Percentiles rank a stretch among this genome's conserved stretches.
phyloP scores from a whole-genome alignment of 2,888 invertebrate genomes.

The Gari tellinella region DNA sequence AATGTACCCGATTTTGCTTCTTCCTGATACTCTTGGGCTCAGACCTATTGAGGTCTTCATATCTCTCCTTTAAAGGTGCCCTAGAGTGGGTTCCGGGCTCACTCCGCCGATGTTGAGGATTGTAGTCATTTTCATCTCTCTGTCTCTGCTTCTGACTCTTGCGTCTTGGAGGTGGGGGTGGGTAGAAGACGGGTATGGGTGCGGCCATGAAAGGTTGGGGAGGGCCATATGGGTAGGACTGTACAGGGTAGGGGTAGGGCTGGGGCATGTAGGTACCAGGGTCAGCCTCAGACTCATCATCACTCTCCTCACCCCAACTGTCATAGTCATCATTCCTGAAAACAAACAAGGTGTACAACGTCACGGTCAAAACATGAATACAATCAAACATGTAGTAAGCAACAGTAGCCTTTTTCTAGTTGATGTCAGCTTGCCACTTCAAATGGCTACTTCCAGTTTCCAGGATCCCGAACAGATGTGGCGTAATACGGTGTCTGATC shows the following conservation, averaged over 20 bases:
- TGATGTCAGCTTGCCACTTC: too few relatives aligned
- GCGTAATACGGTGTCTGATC: too few relatives aligned
- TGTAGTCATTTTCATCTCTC: slow-evolving; percentile 8
- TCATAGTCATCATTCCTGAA: slow-evolving; percentile 73
- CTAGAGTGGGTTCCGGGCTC: slow-evolving; percentile 11
- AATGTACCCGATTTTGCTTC: slow-evolving; percentile 48
- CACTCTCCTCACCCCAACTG: slow-evolving; percentile 79
- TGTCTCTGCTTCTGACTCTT: slow-evolving; percentile 17
- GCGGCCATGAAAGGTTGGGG: slow-evolving; percentile 71
- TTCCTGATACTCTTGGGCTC: slow-evolving; percentile 41
- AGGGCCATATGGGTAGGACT: slow-evolving; percentile 34
- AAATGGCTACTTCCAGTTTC: too few relatives aligned
- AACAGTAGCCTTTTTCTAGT: too few relatives aligned
- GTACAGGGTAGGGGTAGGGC: slow-evolving; percentile 52
- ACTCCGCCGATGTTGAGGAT: slow-evolving; percentile 1
- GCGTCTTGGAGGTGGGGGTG: slow-evolving; percentile 69
- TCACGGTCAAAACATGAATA: too few relatives aligned
- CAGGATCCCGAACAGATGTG: too few relatives aligned
- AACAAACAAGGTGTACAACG: too few relatives aligned
- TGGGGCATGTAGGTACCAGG: slow-evolving; percentile 68
- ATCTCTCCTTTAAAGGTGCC: slow-evolving; percentile 38
- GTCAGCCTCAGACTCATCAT: slow-evolving; percentile 67
- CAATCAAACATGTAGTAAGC: too few relatives aligned
- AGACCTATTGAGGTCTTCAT: slow-evolving; percentile 51
- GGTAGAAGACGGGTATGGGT: slow-evolving; percentile 75